Percentiles rank a stretch among this genome's conserved stretches.
Evolutionary conservation across 2,113 vertebrate genomes (phyloP).

Genomic region (Empidonax alnorum): DNA sequence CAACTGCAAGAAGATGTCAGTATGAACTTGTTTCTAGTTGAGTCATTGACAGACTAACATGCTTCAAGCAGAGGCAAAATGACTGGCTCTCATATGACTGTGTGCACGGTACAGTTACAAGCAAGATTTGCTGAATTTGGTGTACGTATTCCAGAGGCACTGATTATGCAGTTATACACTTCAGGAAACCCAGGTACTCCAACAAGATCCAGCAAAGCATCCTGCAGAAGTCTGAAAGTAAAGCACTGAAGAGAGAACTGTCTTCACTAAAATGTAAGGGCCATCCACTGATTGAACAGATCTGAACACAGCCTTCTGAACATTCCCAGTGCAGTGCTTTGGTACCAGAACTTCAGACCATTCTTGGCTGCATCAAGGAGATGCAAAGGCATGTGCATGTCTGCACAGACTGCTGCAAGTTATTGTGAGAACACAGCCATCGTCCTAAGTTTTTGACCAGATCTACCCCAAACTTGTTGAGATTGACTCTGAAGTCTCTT

Average conservation of each 20-base stretch:
- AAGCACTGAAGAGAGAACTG: not conserved
- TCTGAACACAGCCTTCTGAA: not conserved
- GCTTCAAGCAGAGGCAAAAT: not conserved
- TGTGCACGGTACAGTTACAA: not conserved
- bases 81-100: not conserved
- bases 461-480: not conserved
- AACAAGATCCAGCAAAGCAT: not conserved
- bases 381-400: not conserved
- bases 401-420: not conserved
- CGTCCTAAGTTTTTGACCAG: not conserved
- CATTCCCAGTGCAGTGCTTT: not conserved
- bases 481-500: not conserved
- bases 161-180: not conserved
- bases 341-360: not conserved
- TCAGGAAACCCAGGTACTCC: not conserved
- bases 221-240: not conserved
- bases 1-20: not conserved
- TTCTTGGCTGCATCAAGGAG: not conserved
- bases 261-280: not conserved
- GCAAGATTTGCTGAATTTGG: not conserved
- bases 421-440: not conserved
- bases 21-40: not conserved
- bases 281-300: not conserved
- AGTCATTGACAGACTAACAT: not conserved
- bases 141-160: not conserved